Evolutionary conservation across 2,797 vertebrate genomes (phyloP), one percentile per base, ranked within the genome.

Genomic region (Nyctalus aviator): DNA sequence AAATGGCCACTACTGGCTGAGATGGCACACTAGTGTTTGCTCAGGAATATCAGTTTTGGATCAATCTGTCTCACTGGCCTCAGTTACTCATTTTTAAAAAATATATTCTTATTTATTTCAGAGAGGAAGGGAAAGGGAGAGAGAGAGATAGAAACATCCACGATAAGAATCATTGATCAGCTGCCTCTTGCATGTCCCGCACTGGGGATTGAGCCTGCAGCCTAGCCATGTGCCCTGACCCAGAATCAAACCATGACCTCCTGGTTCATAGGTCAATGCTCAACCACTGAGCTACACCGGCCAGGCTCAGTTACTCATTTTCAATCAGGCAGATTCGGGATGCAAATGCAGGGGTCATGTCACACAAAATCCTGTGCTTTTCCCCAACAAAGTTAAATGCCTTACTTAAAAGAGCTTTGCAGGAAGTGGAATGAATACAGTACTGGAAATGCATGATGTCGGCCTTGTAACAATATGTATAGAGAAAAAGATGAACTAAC

Each of bases 381-480:
- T 14, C 18, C 41, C 75, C 3, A 12, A 46, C 55, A 77, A 48
- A 77, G 72, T 48, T 50, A 87, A 89, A 75, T 44, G 25, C n/a
- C 20, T 71, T 55, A 73, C 32, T 77, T 68, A 92, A 37, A 88
- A 81, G 30, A 84, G 48, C 41, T 77, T 79, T 86, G 84, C 48
- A 53, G 53, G 83, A 93, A 84, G 69, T 77, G 71, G 59, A 62
- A 27, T 62, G 35, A 78, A 78, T 64, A 50, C 17, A 76, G 66
- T 83, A 76, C 41, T 68, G 10, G 50, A 89, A 95, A 83, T 66
- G 50, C 57, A 41, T n/a, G n/a, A 88, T 68, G 85, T 92, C n/a
- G 90, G 64, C 8, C 11, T 62, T 72, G 88, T 15, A 73, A 64
- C 87, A 90, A 79, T 9, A 72, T 9, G 11, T 17, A 73, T 7